These are phyloP conservation scores for Aphidius gifuensis DNA, from an alignment of 1,140 invertebrate species.

Conservation along the genomic window DNA sequence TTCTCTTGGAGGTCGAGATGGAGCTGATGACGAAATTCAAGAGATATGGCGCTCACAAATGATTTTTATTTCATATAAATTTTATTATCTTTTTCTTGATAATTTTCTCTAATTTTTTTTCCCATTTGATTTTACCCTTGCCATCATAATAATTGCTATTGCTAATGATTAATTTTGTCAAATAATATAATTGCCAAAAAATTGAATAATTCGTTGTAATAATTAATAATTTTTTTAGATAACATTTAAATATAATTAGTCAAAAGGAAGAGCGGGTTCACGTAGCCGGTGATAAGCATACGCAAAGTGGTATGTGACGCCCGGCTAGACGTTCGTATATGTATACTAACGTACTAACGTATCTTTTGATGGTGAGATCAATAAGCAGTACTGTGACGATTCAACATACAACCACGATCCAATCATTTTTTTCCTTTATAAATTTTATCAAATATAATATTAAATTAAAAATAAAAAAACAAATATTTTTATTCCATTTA, in stretches of 20 bases:
- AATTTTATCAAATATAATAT: too few species aligned
- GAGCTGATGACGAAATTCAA: conserved; percentile 1
- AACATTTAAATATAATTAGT: too few species aligned
- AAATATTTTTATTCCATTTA: too few species aligned
- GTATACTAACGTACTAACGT: conserved; percentile 32
- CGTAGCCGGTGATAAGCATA: conserved; percentile 17
- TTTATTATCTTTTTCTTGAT: neutral
- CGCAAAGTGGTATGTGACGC: conserved; percentile 28
- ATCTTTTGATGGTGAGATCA: conserved; percentile 45
- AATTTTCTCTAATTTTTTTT: too few species aligned
- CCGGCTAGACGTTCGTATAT: conserved; percentile 38
- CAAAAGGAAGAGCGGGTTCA: conserved; percentile 3
- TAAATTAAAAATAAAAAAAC: too few species aligned
- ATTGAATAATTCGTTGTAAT: too few species aligned
- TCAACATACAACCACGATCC: conserved; percentile 26
- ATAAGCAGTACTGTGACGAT: conserved; percentile 46
- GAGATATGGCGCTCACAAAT: conserved; percentile 4
- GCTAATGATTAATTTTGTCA: too few species aligned
- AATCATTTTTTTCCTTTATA: neutral
- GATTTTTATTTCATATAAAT: neutral
- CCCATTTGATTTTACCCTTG: too few species aligned
- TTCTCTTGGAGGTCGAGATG: conserved; percentile 10
- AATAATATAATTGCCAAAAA: too few species aligned
- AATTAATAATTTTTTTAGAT: too few species aligned
- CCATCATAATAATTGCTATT: too few species aligned